Conservation (phyloP, 2,888 invertebrate species). For the Mycalesis mineus region DNA sequence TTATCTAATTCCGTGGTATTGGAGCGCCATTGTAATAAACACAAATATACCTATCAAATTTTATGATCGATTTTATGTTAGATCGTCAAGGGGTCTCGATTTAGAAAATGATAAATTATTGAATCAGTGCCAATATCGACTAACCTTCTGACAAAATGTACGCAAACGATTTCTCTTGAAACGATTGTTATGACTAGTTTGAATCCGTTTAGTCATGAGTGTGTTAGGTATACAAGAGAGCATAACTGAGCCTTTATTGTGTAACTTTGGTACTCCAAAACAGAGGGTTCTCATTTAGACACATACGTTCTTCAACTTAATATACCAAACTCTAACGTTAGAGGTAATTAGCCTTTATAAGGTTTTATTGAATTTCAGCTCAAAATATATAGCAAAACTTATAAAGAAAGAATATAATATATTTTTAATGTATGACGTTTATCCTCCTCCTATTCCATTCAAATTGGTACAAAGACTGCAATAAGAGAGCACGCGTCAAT, state of each 20-base stretch:
- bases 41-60: slow-evolving; percentile 5
- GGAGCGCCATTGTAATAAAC: slow-evolving; percentile 15
- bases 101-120: slow-evolving; percentile 41
- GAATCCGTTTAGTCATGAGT: slow-evolving; percentile 34
- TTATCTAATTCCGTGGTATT: no score
- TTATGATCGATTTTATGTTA: slow-evolving; percentile 17
- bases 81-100: slow-evolving; percentile 33
- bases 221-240: slow-evolving; percentile 11
- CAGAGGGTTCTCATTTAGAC: background rate
- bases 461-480: no score
- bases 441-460: no score
- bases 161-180: slow-evolving; percentile 36
- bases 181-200: slow-evolving; percentile 39
- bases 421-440: no score
- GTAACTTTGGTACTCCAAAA: background rate
- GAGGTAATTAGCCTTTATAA: no score
- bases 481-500: no score
- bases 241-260: background rate
- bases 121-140: slow-evolving; percentile 48
- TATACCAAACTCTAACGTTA: no score
- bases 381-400: no score
- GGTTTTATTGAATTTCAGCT: no score
- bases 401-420: no score
- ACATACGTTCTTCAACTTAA: no score
- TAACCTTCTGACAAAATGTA: slow-evolving; percentile 34